Conservation (phyloP, 2,797 vertebrate species). For the Streptopelia turtur region DNA sequence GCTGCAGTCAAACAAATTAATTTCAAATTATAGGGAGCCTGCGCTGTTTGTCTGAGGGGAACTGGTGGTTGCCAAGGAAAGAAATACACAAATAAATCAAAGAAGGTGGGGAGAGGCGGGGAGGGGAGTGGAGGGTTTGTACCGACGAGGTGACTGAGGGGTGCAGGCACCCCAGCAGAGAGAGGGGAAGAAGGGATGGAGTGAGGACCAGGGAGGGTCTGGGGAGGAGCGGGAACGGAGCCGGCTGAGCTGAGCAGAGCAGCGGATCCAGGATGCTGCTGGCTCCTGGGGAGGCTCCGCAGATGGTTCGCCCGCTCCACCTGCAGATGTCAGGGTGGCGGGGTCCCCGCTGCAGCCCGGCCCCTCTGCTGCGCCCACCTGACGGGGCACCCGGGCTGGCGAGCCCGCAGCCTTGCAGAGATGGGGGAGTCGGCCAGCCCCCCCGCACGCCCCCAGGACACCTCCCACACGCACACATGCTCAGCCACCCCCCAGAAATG, state of each 20-base stretch:
- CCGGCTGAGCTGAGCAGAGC: background rate
- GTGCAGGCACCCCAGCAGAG: background rate
- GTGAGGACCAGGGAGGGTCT: background rate
- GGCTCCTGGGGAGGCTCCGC: slow-evolving; percentile 13
- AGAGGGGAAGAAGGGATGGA: background rate
- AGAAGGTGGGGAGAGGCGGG: slow-evolving; percentile 31
- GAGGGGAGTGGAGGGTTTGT: background rate
- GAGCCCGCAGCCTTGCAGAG: background rate
- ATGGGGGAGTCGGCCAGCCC: background rate
- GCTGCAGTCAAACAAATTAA: slow-evolving; percentile 76
- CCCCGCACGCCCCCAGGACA: background rate
- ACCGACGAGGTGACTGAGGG: background rate
- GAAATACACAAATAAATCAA: slow-evolving; percentile 67
- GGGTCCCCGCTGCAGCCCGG: slow-evolving; percentile 69
- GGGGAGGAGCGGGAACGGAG: background rate
- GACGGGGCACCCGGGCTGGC: background rate
- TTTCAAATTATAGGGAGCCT: slow-evolving; percentile 61
- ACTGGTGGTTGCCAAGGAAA: slow-evolving; percentile 67
- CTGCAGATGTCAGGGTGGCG: slow-evolving; percentile 40
- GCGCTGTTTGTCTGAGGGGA: slow-evolving; percentile 59
- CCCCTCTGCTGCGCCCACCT: slow-evolving; percentile 18
- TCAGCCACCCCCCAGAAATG: background rate
- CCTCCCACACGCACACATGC: background rate
- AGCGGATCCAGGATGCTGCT: background rate
- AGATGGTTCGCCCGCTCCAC: slow-evolving; percentile 4